Evolutionary conservation across 2,888 invertebrate species (phyloP).

Genomic region (Flabesymbios commensalis): DNA sequence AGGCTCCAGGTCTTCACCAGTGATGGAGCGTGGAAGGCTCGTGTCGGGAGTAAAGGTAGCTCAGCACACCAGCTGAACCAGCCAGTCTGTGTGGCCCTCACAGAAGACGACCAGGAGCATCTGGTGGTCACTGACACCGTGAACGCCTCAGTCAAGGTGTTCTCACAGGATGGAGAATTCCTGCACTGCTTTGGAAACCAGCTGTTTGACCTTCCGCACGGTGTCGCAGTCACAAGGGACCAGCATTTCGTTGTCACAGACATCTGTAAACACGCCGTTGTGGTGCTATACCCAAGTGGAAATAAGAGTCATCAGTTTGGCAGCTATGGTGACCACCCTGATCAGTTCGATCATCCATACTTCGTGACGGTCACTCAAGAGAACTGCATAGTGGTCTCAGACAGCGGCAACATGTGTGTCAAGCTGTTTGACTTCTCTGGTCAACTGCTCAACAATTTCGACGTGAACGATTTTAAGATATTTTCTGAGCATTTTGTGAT

Average conservation of each 20-base stretch:
- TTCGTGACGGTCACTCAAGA: slow-evolving; percentile 49
- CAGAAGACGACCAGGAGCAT: slow-evolving; percentile 41
- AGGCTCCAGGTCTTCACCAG: slow-evolving; percentile 51
- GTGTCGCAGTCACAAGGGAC: slow-evolving; percentile 45
- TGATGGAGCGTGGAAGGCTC: slow-evolving; percentile 48
- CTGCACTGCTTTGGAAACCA: slow-evolving; percentile 40
- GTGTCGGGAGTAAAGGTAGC: slow-evolving; percentile 48
- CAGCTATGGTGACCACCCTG: slow-evolving; percentile 44
- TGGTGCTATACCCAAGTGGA: slow-evolving; percentile 45
- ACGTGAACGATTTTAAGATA: slow-evolving; percentile 45
- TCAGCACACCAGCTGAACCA: slow-evolving; percentile 46
- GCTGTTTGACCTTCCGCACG: slow-evolving; percentile 50
- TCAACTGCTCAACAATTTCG: slow-evolving; percentile 43
- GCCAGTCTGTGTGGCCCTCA: slow-evolving; percentile 50
- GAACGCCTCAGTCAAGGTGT: slow-evolving; percentile 52
- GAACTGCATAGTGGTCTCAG: slow-evolving; percentile 53
- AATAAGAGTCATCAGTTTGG: slow-evolving; percentile 46
- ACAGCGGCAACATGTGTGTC: slow-evolving; percentile 53
- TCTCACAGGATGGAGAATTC: slow-evolving; percentile 43
- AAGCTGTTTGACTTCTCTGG: slow-evolving; percentile 55
- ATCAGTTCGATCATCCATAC: slow-evolving; percentile 54
- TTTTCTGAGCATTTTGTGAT: slow-evolving; percentile 42
- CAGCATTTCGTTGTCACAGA: slow-evolving; percentile 48
- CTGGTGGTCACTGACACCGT: slow-evolving; percentile 55
- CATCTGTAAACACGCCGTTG: slow-evolving; percentile 50